Percentiles rank a stretch among this genome's conserved stretches.
Evolutionary conservation across 2,113 vertebrate genomes (phyloP).

Genomic region (Alethe castanea): DNA sequence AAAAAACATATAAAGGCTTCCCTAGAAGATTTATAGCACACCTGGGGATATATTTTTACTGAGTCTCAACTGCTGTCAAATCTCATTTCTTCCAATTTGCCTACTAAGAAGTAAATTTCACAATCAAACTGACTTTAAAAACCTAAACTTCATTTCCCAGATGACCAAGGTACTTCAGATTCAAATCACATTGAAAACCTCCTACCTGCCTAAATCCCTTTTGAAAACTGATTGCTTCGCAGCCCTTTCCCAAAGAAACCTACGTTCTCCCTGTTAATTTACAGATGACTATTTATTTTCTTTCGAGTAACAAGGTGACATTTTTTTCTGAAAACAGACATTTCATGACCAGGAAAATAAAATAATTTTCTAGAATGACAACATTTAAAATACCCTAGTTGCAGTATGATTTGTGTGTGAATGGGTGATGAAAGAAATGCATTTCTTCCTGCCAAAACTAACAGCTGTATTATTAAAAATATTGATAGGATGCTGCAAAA

Average conservation of each 20-base stretch:
- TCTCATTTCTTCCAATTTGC: not conserved
- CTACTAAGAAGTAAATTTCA: not conserved
- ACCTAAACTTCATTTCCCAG: not conserved
- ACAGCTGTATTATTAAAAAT: slow-evolving; percentile 59
- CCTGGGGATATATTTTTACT: not conserved
- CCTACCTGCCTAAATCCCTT: not conserved
- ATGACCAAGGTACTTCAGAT: not conserved
- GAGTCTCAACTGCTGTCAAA: not conserved
- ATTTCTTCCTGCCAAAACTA: slow-evolving; percentile 45
- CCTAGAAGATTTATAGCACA: not conserved
- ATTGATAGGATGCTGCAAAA: slow-evolving; percentile 45
- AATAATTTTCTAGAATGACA: not conserved
- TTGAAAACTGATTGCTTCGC: not conserved
- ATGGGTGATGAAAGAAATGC: not conserved
- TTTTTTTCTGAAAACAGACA: not conserved
- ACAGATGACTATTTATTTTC: not conserved
- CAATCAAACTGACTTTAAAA: not conserved
- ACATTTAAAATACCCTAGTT: not conserved
- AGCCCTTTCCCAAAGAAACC: not conserved
- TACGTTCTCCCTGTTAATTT: not conserved
- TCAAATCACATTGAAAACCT: not conserved
- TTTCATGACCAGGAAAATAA: not conserved
- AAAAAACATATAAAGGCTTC: not conserved
- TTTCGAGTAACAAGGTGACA: not conserved
- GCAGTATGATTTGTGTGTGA: not conserved